These are phyloP conservation scores for Labroides dimidiatus DNA, from an alignment of 2,797 vertebrate species.

Conservation along the genomic window DNA sequence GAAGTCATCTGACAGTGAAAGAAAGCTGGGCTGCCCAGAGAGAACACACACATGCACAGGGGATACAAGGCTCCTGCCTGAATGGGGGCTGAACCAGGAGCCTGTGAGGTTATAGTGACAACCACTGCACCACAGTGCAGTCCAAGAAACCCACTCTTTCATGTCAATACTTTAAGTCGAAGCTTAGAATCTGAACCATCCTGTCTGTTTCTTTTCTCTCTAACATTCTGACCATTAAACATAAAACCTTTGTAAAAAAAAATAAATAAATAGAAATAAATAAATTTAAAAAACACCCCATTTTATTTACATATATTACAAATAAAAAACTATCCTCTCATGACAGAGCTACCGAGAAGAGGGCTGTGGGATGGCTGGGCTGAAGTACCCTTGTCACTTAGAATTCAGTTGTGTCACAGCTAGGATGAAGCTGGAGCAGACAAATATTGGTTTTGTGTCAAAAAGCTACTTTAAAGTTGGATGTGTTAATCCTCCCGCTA, in stretches of 20 bases:
- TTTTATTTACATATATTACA: slow-evolving; percentile 18
- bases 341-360: slow-evolving; percentile 25
- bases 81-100: too few relatives aligned
- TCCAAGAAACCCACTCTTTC: too few relatives aligned
- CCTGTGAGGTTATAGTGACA: too few relatives aligned
- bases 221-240: not conserved
- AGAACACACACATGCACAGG: too few relatives aligned
- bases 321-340: slow-evolving; percentile 12
- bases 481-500: slow-evolving; percentile 85
- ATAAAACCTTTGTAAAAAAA: not conserved
- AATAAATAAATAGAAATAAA: too few relatives aligned
- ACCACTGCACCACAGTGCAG: too few relatives aligned
- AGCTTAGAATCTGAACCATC: not conserved
- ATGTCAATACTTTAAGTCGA: too few relatives aligned
- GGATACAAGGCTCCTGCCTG: too few relatives aligned
- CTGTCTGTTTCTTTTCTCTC: not conserved
- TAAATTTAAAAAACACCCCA: too few relatives aligned
- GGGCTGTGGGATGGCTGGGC: slow-evolving; percentile 17
- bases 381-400: slow-evolving; percentile 65
- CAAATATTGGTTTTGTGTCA: slow-evolving; percentile 88
- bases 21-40: too few relatives aligned
- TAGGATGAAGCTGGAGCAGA: slow-evolving; percentile 58
- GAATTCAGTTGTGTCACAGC: slow-evolving; percentile 67
- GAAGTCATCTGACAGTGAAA: too few relatives aligned
- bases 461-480: slow-evolving; percentile 84